Evolutionary conservation across 1,140 invertebrate genomes (phyloP).

Genomic region (Drosophila melanica): DNA sequence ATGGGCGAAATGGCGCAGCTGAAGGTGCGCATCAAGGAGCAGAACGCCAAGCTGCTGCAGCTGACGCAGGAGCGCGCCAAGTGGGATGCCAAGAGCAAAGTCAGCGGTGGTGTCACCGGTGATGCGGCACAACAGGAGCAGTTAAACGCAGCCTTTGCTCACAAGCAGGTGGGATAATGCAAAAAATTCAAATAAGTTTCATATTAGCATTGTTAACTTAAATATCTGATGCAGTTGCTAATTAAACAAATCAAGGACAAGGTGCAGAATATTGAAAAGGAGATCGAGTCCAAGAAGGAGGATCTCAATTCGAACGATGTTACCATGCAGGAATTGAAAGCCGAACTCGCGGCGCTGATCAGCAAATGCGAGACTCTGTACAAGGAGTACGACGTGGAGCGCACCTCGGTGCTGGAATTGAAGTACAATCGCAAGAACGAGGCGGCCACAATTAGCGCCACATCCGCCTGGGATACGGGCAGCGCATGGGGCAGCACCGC

Average conservation of each 20-base stretch:
- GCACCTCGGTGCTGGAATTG: slow-evolving; percentile 85
- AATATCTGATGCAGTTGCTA: slow-evolving; percentile 84
- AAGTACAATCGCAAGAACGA: slow-evolving; percentile 85
- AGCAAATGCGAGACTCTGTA: slow-evolving; percentile 87
- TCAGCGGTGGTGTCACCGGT: slow-evolving; percentile 41
- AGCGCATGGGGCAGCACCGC: slow-evolving; percentile 85
- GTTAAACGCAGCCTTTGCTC: slow-evolving; percentile 78
- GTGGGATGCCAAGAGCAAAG: slow-evolving; percentile 89
- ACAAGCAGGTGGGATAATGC: slow-evolving; percentile 67
- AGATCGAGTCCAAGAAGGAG: slow-evolving; percentile 90
- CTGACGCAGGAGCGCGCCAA: slow-evolving; percentile 93
- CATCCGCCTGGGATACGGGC: slow-evolving; percentile 83
- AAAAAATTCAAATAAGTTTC: neutral
- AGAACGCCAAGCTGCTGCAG: slow-evolving; percentile 91
- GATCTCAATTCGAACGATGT: slow-evolving; percentile 94
- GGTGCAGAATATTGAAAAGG: slow-evolving; percentile 86
- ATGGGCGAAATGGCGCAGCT: slow-evolving; percentile 94
- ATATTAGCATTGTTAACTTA: slow-evolving; percentile 12
- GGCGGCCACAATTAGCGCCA: slow-evolving; percentile 58
- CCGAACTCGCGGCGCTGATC: slow-evolving; percentile 84
- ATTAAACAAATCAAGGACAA: slow-evolving; percentile 94
- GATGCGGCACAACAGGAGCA: slow-evolving; percentile 73
- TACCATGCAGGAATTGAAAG: slow-evolving; percentile 89
- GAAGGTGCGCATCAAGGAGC: slow-evolving; percentile 93
- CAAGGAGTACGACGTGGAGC: slow-evolving; percentile 86